These are phyloP conservation scores for Acanthis flammea DNA, from an alignment of 2,797 vertebrate genomes.

Conservation along the genomic window DNA sequence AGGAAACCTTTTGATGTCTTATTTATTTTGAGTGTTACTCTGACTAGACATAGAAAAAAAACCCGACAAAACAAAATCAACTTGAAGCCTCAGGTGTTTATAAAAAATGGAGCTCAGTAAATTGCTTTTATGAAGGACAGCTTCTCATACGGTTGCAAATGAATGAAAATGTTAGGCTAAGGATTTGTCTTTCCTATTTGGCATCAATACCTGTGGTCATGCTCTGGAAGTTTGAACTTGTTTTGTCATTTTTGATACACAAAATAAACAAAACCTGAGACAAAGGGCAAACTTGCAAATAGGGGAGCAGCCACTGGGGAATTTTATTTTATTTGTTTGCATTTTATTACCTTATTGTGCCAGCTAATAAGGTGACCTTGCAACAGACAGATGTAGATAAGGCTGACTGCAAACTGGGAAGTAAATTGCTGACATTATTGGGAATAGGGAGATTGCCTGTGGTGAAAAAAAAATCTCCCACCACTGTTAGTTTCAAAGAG, in stretches of 20 bases:
- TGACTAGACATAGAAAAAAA: neutral
- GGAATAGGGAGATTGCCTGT: neutral
- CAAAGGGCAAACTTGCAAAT: neutral
- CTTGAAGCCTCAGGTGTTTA: neutral
- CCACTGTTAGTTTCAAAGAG: neutral
- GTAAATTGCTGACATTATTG: neutral
- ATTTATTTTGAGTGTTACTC: neutral
- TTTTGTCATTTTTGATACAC: neutral
- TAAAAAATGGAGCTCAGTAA: neutral
- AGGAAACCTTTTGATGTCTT: neutral
- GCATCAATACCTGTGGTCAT: neutral
- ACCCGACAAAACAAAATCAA: neutral
- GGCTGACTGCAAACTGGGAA: neutral
- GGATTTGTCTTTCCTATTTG: neutral
- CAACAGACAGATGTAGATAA: neutral
- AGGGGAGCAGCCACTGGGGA: conserved; percentile 9
- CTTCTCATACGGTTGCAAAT: neutral
- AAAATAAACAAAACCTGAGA: conserved; percentile 1
- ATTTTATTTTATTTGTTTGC: conserved; percentile 23
- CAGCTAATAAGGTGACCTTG: neutral
- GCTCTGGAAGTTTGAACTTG: neutral
- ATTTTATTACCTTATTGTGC: neutral
- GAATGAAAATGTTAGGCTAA: neutral
- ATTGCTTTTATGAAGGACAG: neutral
- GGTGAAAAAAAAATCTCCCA: neutral